These are phyloP conservation scores for Onychorhynchus coronatus DNA, from an alignment of 2,113 vertebrate genomes.

Conservation along the genomic window DNA sequence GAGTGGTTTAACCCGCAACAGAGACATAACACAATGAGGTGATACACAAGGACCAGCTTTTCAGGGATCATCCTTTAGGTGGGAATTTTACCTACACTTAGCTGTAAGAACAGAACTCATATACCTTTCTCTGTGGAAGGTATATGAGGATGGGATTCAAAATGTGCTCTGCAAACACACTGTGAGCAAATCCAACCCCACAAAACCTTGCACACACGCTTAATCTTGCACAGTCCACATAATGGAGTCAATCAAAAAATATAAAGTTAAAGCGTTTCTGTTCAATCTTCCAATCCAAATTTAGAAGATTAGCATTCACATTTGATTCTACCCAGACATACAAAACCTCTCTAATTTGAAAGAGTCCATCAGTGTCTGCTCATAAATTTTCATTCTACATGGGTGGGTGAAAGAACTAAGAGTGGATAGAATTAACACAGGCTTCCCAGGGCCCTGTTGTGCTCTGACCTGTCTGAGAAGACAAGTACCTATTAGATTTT, in stretches of 20 bases:
- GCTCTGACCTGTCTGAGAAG: neutral
- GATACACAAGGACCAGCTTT: neutral
- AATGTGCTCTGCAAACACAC: neutral
- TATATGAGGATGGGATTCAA: neutral
- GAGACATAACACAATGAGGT: neutral
- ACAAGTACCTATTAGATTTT: neutral
- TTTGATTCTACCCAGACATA: neutral
- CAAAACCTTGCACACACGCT: neutral
- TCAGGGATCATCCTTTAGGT: neutral
- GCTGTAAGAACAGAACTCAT: neutral
- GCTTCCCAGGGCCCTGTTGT: neutral
- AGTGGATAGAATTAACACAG: neutral
- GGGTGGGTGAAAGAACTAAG: neutral
- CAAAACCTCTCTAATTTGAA: neutral
- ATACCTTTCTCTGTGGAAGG: neutral
- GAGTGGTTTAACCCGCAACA: constrained; percentile 12
- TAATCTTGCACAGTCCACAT: neutral
- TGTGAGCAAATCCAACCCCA: neutral
- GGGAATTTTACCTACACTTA: neutral
- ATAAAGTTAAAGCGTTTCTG: neutral
- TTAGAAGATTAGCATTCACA: neutral
- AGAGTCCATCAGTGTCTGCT: neutral
- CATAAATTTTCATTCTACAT: neutral
- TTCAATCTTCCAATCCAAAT: neutral
- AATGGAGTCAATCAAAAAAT: neutral